phyloP scores from a whole-genome alignment of 2,888 invertebrate genomes.

The Proisotoma minuta region DNA sequence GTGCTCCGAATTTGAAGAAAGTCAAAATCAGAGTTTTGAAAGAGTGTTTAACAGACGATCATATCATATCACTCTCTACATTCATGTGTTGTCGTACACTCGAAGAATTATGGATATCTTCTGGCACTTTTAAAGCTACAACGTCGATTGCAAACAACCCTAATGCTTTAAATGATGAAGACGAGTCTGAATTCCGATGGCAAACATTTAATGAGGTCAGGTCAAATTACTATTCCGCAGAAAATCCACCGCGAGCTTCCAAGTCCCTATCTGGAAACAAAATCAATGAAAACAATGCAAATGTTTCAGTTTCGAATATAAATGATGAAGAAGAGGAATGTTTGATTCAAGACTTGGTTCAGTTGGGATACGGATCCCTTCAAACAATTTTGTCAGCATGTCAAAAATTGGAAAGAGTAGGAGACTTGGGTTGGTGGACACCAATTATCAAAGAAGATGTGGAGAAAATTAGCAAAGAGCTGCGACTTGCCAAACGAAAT shows the following conservation, averaged over 20 bases:
- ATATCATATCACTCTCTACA: constrained; percentile 21
- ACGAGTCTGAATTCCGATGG: not conserved
- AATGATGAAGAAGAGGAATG: not conserved
- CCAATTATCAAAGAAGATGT: constrained; percentile 21
- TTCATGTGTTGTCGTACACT: constrained; percentile 35
- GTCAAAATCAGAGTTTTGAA: constrained; percentile 25
- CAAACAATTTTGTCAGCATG: constrained; percentile 19
- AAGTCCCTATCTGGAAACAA: not conserved
- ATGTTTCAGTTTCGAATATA: not conserved
- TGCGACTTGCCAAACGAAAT: constrained; percentile 9
- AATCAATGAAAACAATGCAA: not conserved
- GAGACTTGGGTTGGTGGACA: constrained; percentile 32
- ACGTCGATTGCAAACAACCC: not conserved
- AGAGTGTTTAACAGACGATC: constrained; percentile 15
- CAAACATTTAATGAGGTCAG: not conserved
- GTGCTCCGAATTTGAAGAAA: constrained; percentile 31
- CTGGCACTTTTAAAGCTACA: constrained; percentile 15
- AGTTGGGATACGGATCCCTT: constrained; percentile 19
- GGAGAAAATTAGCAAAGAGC: constrained; percentile 17
- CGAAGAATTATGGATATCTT: constrained; percentile 39
- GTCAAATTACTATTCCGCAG: not conserved
- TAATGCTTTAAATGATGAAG: not conserved
- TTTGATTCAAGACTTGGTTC: constrained; percentile 22
- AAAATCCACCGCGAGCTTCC: not conserved
- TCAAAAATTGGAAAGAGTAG: constrained; percentile 23